Evolutionary conservation across 2,113 vertebrate genomes (phyloP).

Genomic region (Platichthys stellatus): DNA sequence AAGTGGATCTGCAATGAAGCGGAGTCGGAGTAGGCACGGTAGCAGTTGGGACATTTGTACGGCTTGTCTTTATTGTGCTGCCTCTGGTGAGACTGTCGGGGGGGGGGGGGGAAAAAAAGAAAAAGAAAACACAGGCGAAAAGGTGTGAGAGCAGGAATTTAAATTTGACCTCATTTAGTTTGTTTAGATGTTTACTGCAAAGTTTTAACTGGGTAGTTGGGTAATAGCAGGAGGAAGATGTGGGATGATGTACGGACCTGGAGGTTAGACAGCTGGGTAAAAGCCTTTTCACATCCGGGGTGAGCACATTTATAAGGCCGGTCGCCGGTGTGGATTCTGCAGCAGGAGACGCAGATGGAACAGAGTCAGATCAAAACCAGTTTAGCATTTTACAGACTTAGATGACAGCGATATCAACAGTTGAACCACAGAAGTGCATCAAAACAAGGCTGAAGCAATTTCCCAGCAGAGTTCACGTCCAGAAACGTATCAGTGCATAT

Average conservation of each 20-base stretch:
- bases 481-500: too few species aligned
- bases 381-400: not conserved
- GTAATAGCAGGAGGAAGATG: not conserved
- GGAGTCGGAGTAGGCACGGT: slow-evolving; percentile 97
- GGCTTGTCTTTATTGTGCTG: slow-evolving; percentile 99
- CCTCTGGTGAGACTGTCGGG: slow-evolving; percentile 94
- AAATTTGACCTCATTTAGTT: not conserved
- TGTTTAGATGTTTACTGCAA: too few species aligned
- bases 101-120: not conserved
- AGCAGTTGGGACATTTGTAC: slow-evolving; percentile 99
- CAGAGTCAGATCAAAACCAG: not conserved
- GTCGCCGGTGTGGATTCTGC: slow-evolving; percentile 86
- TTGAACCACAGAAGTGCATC: not conserved
- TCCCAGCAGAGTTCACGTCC: not conserved
- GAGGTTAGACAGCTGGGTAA: slow-evolving; percentile 86
- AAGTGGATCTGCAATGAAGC: slow-evolving; percentile 99
- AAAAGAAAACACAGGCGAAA: not conserved
- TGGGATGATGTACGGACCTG: slow-evolving; percentile 71
- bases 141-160: not conserved
- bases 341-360: not conserved
- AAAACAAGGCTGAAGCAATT: not conserved
- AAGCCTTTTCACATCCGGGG: slow-evolving; percentile 86
- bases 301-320: slow-evolving; percentile 86
- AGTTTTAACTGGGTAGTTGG: too few species aligned
- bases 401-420: not conserved